A percentile compares a stretch with the other conserved stretches of the same genome.
These are phyloP conservation scores for Lasioglossum marginatum DNA, from an alignment of 2,888 invertebrate genomes.

Conservation along the genomic window DNA sequence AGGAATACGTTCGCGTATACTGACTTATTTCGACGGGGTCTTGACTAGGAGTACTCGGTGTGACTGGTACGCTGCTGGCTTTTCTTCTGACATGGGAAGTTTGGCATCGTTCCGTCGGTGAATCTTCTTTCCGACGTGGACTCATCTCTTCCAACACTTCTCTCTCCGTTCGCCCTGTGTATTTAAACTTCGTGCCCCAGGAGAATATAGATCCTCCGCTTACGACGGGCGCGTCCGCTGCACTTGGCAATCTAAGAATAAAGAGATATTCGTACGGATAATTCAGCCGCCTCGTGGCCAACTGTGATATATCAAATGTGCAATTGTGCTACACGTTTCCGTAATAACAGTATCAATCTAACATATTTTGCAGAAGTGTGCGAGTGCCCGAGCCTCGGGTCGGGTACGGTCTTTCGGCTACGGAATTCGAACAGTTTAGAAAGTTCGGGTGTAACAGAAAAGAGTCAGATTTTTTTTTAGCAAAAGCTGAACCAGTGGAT, in stretches of 20 bases:
- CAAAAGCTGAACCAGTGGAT: too few species aligned
- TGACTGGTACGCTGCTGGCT: slow-evolving; percentile 94
- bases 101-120: slow-evolving; percentile 87
- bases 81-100: slow-evolving; percentile 89
- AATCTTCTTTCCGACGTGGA: slow-evolving; percentile 85
- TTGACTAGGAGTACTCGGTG: slow-evolving; percentile 93
- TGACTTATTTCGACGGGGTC: slow-evolving; percentile 86
- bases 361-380: neutral
- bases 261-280: neutral
- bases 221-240: slow-evolving; percentile 94
- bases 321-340: slow-evolving; percentile 17
- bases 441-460: neutral
- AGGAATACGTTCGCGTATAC: slow-evolving; percentile 53
- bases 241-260: slow-evolving; percentile 90
- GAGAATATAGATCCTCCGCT: slow-evolving; percentile 97
- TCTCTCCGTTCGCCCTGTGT: slow-evolving; percentile 95
- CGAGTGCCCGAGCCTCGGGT: neutral
- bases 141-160: slow-evolving; percentile 95
- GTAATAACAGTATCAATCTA: slow-evolving; percentile 8
- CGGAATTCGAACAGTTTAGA: neutral
- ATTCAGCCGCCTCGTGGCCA: too few species aligned
- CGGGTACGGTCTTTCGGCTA: neutral
- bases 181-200: slow-evolving; percentile 97
- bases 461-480: too few species aligned
- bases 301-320: neutral